These are phyloP conservation scores for Panopea generosa DNA, from an alignment of 2,888 invertebrate species.

Conservation along the genomic window DNA sequence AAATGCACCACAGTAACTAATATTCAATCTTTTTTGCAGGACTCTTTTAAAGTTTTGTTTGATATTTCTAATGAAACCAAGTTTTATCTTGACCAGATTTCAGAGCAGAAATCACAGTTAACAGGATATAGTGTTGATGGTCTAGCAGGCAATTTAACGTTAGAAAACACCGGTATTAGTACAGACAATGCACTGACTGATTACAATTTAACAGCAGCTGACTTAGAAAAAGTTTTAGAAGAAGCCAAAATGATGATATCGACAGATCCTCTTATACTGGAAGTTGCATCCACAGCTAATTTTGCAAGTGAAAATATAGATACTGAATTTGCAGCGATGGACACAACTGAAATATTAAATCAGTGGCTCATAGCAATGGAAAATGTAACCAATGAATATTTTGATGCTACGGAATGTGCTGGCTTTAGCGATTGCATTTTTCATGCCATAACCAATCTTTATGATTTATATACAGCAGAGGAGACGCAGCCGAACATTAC, in stretches of 20 bases:
- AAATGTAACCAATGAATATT: constrained; percentile 23
- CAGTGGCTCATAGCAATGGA: constrained; percentile 26
- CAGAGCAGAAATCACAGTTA: not conserved
- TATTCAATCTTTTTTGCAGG: constrained; percentile 18
- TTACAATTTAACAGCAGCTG: constrained; percentile 27
- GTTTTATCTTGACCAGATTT: not conserved
- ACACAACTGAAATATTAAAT: not conserved
- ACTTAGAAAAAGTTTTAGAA: constrained; percentile 13
- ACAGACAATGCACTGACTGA: constrained; percentile 11
- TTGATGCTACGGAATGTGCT: constrained; percentile 25
- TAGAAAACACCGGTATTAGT: constrained; percentile 20
- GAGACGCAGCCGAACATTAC: constrained; percentile 10
- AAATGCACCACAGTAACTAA: constrained; percentile 35
- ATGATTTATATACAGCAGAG: constrained; percentile 34
- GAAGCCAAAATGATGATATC: constrained; percentile 1
- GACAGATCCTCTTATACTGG: constrained; percentile 26
- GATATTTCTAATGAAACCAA: constrained; percentile 32
- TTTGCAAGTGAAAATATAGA: constrained; percentile 10
- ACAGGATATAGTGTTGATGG: not conserved
- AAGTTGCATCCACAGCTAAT: constrained; percentile 12
- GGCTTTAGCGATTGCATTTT: constrained; percentile 39
- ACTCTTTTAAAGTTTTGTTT: constrained; percentile 17
- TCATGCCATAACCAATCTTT: constrained; percentile 27
- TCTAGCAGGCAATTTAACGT: constrained; percentile 9
- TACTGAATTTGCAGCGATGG: constrained; percentile 10